Conservation (phyloP, 2,113 vertebrate genomes). For the Epinephelus cyanopodus region DNA sequence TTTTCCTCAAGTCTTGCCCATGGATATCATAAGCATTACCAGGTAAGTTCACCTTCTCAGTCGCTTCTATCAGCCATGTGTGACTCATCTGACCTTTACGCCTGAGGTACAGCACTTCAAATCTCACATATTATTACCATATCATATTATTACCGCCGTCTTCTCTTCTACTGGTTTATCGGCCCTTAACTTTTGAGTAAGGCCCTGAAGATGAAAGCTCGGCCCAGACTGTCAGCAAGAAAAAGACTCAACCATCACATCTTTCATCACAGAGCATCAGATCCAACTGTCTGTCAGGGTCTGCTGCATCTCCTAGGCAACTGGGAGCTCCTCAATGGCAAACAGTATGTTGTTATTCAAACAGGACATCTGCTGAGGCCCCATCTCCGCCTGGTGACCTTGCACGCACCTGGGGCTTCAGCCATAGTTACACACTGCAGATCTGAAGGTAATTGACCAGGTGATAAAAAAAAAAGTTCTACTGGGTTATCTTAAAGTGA, state of each 20-base stretch:
- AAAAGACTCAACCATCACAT: conserved; percentile 11
- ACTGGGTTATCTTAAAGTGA: neutral
- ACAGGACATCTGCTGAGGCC: conserved; percentile 25
- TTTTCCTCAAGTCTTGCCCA: neutral
- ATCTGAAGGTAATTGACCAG: conserved; percentile 7
- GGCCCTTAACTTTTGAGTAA: neutral
- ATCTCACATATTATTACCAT: no score
- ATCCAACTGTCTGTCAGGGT: conserved; percentile 51
- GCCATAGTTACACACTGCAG: conserved; percentile 7
- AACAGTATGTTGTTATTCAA: conserved; percentile 51
- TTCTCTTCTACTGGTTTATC: neutral
- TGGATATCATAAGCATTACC: neutral
- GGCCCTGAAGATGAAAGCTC: neutral
- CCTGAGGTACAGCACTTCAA: neutral
- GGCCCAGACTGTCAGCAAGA: neutral
- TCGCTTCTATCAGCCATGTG: neutral
- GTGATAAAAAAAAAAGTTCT: neutral
- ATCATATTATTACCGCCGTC: neutral
- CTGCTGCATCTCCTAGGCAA: conserved; percentile 65
- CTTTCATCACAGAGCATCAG: conserved; percentile 23
- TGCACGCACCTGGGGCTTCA: conserved; percentile 10
- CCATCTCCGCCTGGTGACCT: conserved; percentile 22
- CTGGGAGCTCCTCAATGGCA: conserved; percentile 42
- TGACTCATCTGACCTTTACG: neutral
- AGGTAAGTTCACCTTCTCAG: neutral